Evolutionary conservation across 1,140 invertebrate genomes (phyloP).

Genomic region (Drosophila jambulina): DNA sequence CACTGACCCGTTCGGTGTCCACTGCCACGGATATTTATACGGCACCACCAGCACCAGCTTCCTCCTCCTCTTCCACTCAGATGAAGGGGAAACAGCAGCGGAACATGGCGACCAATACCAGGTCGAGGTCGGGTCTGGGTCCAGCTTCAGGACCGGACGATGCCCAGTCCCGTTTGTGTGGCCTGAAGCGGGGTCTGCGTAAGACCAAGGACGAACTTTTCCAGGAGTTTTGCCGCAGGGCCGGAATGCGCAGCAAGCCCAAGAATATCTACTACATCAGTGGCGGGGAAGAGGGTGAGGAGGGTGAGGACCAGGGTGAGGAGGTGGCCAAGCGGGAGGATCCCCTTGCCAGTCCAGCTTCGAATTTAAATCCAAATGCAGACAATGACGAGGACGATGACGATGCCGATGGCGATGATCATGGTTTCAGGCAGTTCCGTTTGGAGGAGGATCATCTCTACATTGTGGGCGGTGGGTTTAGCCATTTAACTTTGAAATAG

Average conservation of each 20-base stretch:
- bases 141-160: background rate
- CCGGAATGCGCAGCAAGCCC: constrained; percentile 74
- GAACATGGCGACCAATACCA: constrained; percentile 70
- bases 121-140: background rate
- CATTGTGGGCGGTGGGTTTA: constrained; percentile 64
- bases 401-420: constrained; percentile 56
- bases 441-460: constrained; percentile 74
- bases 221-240: constrained; percentile 77
- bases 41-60: background rate
- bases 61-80: background rate
- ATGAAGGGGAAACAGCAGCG: constrained; percentile 40
- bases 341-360: background rate
- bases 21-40: constrained; percentile 81
- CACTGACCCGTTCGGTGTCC: constrained; percentile 80
- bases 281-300: constrained; percentile 50
- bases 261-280: constrained; percentile 82
- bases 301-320: background rate
- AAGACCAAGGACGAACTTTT: constrained; percentile 84
- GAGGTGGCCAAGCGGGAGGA: constrained; percentile 4
- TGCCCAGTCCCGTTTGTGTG: constrained; percentile 62
- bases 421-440: constrained; percentile 68
- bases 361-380: background rate
- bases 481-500: background rate
- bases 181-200: constrained; percentile 72
- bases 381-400: constrained; percentile 36